These are phyloP conservation scores for Metridium senile DNA, from an alignment of 92 coral and sea anemone species.

Conservation along the genomic window DNA sequence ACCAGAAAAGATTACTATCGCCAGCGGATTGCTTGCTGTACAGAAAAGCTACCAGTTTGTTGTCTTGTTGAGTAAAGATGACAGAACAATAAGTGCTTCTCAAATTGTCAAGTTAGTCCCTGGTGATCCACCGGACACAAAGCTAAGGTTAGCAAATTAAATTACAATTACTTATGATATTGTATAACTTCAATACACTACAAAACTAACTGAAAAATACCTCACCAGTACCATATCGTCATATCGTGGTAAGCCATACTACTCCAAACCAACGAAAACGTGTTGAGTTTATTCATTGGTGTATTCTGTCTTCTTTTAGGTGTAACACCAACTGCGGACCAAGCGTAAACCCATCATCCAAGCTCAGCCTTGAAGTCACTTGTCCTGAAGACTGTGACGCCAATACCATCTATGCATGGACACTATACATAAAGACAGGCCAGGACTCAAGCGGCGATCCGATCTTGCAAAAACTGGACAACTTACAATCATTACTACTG, in stretches of 20 bases:
- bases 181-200: too few relatives aligned
- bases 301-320: background rate
- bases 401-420: slow-evolving; percentile 20
- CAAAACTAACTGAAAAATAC: too few relatives aligned
- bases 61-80: slow-evolving; percentile 18
- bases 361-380: slow-evolving; percentile 26
- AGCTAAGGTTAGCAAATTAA: slow-evolving; percentile 13
- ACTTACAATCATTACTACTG: background rate
- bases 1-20: slow-evolving; percentile 1
- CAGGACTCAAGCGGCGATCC: background rate
- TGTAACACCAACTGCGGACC: slow-evolving; percentile 20
- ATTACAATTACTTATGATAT: too few relatives aligned
- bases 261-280: too few relatives aligned
- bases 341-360: slow-evolving; percentile 27
- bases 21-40: slow-evolving; percentile 1
- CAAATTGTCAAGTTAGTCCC: slow-evolving; percentile 19
- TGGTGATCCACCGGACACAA: slow-evolving; percentile 30
- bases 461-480: slow-evolving; percentile 1
- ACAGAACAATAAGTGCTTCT: background rate
- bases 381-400: slow-evolving; percentile 26
- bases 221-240: too few relatives aligned
- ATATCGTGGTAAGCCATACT: too few relatives aligned
- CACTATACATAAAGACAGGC: background rate
- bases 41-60: slow-evolving; percentile 23
- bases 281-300: too few relatives aligned